A percentile compares a stretch with the other conserved stretches of the same genome.
Evolutionary conservation across 2,113 vertebrate species (phyloP).

Genomic region (Anoura caudifer): DNA sequence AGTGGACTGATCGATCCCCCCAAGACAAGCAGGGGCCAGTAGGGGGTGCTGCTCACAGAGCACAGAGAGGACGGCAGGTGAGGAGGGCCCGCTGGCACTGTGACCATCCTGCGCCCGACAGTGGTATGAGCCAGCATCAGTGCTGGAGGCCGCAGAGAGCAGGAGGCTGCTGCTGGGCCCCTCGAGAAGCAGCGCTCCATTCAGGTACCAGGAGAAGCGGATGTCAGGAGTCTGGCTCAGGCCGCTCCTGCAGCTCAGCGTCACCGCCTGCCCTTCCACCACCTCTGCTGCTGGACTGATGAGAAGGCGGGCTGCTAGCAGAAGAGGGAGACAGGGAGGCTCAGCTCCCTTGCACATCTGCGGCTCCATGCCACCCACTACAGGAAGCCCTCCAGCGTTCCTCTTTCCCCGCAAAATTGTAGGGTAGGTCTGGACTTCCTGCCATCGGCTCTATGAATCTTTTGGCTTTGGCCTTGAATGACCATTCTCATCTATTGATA

Average conservation of each 20-base stretch:
- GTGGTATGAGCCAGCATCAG: slow-evolving; percentile 67
- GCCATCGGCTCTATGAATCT: not conserved
- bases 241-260: slow-evolving; percentile 75
- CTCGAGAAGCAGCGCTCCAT: slow-evolving; percentile 50
- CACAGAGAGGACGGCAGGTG: not conserved
- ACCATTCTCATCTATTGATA: not conserved
- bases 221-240: fast-evolving
- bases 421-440: not conserved
- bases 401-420: not conserved
- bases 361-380: fast-evolving
- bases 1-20: not conserved
- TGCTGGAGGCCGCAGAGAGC: slow-evolving; percentile 21
- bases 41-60: slow-evolving; percentile 72
- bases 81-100: not conserved
- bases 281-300: slow-evolving; percentile 73
- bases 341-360: not conserved
- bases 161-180: not conserved
- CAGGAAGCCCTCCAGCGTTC: not conserved
- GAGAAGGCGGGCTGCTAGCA: slow-evolving; percentile 65
- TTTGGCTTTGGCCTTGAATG: not conserved
- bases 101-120: slow-evolving; percentile 36
- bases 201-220: slow-evolving; percentile 79
- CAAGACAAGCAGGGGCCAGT: not conserved
- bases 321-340: not conserved
- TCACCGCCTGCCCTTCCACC: slow-evolving; percentile 73